These are phyloP conservation scores for Marisa cornuarietis DNA, from an alignment of 1,140 invertebrate species.

Conservation along the genomic window DNA sequence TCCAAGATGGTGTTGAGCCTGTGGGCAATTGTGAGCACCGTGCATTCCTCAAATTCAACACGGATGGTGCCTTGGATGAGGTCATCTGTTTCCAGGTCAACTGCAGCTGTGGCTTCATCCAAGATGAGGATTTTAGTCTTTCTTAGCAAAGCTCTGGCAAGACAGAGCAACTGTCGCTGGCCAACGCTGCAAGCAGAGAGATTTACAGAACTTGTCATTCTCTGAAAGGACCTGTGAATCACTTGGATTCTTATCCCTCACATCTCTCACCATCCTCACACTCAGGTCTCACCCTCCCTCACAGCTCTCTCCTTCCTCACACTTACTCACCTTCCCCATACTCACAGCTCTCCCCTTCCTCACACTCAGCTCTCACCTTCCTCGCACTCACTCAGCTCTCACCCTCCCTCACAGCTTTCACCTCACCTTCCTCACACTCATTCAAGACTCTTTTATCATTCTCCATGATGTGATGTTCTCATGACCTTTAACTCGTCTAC, in stretches of 20 bases:
- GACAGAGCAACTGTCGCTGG: conserved; percentile 87
- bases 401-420: no score
- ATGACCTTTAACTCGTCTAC: no score
- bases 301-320: no score
- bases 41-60: conserved; percentile 86
- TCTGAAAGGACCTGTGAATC: background rate
- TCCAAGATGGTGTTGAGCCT: conserved; percentile 95
- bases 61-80: conserved; percentile 91
- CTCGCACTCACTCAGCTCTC: no score
- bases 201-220: background rate
- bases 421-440: no score
- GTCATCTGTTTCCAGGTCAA: conserved; percentile 74
- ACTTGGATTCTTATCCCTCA: background rate
- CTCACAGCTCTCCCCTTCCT: no score
- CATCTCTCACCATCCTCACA: background rate
- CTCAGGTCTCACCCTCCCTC: background rate
- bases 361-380: no score
- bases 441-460: no score
- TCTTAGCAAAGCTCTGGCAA: conserved; percentile 85
- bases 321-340: no score
- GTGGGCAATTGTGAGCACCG: conserved; percentile 94
- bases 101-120: conserved; percentile 90
- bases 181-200: conserved; percentile 76
- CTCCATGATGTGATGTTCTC: no score
- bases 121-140: conserved; percentile 92